A percentile compares a stretch with the other conserved stretches of the same genome.
Evolutionary conservation across 2,113 vertebrate genomes (phyloP).

Genomic region (Dipodomys ordii): DNA sequence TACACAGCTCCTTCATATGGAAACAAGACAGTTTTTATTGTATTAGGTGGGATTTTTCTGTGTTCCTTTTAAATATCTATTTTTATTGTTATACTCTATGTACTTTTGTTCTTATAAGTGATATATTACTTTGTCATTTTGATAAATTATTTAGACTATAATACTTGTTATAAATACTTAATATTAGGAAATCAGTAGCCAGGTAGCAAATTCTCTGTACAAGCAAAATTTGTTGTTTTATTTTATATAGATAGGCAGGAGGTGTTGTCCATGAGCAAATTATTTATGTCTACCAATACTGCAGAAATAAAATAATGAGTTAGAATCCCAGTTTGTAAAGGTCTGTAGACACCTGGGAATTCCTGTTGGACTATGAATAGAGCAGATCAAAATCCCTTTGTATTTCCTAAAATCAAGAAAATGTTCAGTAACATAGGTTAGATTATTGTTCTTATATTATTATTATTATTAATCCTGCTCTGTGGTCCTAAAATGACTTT

Average conservation of each 20-base stretch:
- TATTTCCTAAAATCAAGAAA: not conserved
- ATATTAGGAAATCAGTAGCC: not conserved
- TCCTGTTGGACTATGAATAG: not conserved
- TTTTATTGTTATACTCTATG: slow-evolving; percentile 3
- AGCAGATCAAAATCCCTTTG: not conserved
- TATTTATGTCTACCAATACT: not conserved
- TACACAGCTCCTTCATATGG: not conserved
- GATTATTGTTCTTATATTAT: not conserved
- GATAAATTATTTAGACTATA: not conserved
- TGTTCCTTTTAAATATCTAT: not conserved
- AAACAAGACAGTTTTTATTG: not conserved
- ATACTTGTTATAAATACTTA: not conserved
- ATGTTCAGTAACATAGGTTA: not conserved
- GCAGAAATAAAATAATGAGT: slow-evolving; percentile 1
- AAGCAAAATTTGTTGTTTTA: not conserved
- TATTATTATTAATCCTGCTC: not conserved
- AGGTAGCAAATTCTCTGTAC: not conserved
- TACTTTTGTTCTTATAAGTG: not conserved
- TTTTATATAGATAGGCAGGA: not conserved
- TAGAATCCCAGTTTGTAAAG: not conserved
- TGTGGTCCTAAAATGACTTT: slow-evolving; percentile 20
- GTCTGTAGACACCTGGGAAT: not conserved
- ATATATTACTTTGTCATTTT: not conserved
- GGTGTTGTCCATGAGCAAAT: not conserved
- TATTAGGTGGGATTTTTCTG: not conserved